These are phyloP conservation scores for Chloroclystis v-ata DNA, from an alignment of 2,888 invertebrate genomes.

Conservation along the genomic window DNA sequence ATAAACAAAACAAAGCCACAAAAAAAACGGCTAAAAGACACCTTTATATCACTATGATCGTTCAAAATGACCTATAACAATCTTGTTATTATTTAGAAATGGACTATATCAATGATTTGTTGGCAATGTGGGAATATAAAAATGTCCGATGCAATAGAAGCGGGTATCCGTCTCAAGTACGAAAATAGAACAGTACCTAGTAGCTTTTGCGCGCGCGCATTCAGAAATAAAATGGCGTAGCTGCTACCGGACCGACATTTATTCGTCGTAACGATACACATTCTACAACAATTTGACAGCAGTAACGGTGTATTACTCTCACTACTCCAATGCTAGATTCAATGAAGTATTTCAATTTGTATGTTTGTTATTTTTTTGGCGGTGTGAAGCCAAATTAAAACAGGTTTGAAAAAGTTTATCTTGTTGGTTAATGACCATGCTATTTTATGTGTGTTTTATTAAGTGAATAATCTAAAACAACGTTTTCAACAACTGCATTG, in stretches of 20 bases:
- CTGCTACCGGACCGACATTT: constrained; percentile 52
- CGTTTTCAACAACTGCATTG: constrained; percentile 2
- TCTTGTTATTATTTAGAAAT: constrained; percentile 69
- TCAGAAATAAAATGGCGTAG: constrained; percentile 58
- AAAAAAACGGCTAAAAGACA: constrained; percentile 58
- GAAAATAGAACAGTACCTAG: constrained; percentile 50
- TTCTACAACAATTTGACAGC: constrained; percentile 53
- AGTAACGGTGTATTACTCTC: constrained; percentile 42
- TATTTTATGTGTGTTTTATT: constrained; percentile 10
- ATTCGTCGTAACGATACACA: constrained; percentile 50
- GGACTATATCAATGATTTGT: constrained; percentile 70
- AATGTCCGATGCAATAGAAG: constrained; percentile 55
- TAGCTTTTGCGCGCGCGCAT: constrained; percentile 49
- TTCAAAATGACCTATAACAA: constrained; percentile 69
- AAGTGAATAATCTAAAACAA: neutral
- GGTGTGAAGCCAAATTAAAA: constrained; percentile 23
- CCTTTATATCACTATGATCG: constrained; percentile 65
- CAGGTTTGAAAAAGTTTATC: constrained; percentile 17
- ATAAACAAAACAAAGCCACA: constrained; percentile 47
- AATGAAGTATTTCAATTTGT: constrained; percentile 41
- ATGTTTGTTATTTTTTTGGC: constrained; percentile 36
- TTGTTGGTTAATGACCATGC: constrained; percentile 17
- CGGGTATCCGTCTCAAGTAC: constrained; percentile 60
- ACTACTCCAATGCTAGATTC: constrained; percentile 43
- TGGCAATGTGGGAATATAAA: constrained; percentile 63